Evolutionary conservation across 2,888 invertebrate species (phyloP).

Genomic region (Scaptomyza flava): DNA sequence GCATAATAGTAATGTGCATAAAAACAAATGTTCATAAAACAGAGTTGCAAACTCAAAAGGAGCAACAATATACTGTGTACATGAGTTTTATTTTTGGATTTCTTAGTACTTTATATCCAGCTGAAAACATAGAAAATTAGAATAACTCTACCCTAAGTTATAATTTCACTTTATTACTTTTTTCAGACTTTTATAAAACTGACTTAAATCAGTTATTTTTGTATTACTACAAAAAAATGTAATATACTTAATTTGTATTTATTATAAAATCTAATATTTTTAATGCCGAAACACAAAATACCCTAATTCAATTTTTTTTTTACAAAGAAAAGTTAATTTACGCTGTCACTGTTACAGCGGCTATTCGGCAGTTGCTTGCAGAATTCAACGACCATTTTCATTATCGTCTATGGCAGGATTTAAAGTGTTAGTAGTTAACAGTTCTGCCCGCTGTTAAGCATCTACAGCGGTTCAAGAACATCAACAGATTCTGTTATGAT

Average conservation of each 20-base stretch:
- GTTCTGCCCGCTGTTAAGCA: not conserved
- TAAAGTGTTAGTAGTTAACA: constrained; percentile 2
- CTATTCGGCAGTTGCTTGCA: constrained; percentile 3
- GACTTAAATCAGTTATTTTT: no score
- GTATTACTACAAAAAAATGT: no score
- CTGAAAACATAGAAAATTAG: not conserved
- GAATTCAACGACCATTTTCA: no score
- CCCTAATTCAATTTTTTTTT: no score
- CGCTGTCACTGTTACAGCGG: not conserved
- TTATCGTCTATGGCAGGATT: no score
- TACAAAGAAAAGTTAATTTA: not conserved
- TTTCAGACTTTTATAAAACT: no score
- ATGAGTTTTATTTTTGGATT: no score
- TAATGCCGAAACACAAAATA: not conserved
- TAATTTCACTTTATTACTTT: no score
- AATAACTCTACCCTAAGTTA: no score
- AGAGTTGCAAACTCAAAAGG: constrained; percentile 1
- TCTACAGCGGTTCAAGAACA: constrained; percentile 28
- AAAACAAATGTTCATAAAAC: constrained; percentile 7
- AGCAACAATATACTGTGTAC: not conserved
- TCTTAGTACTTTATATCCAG: not conserved
- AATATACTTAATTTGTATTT: no score
- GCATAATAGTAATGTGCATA: constrained; percentile 2
- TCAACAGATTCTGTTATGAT: constrained; percentile 4
- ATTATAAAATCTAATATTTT: no score